A percentile compares a stretch with the other conserved stretches of the same genome.
phyloP scores from a whole-genome alignment of 2,113 vertebrate species.

The Phoenicopterus ruber region DNA sequence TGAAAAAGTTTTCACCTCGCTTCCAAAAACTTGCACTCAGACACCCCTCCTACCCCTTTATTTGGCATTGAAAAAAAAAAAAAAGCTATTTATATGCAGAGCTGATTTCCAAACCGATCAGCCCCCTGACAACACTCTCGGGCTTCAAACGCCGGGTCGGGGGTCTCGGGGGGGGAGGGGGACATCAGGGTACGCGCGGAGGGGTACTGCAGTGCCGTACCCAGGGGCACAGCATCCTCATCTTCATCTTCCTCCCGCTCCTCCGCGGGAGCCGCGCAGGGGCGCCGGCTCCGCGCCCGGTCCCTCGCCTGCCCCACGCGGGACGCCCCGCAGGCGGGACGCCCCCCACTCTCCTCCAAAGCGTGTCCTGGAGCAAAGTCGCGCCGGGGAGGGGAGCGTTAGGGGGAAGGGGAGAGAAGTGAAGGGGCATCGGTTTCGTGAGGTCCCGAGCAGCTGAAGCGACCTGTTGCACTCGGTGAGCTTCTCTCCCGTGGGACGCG shows the following conservation, averaged over 20 bases:
- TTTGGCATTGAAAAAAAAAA: neutral
- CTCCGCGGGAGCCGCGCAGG: neutral
- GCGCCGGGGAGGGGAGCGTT: no score
- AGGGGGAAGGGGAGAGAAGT: no score
- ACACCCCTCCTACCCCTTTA: neutral
- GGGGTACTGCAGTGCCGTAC: neutral
- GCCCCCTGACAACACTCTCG: neutral
- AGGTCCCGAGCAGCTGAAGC: neutral
- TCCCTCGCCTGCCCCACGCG: neutral
- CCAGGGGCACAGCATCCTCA: neutral
- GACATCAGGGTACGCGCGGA: neutral
- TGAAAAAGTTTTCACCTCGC: neutral
- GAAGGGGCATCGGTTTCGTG: neutral
- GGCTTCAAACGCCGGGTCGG: neutral
- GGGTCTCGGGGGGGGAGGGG: accelerated
- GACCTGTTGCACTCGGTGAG: neutral
- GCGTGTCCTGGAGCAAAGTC: neutral
- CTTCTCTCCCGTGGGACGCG: neutral
- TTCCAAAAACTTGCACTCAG: neutral
- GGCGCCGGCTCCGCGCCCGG: neutral
- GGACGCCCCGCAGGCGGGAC: neutral
- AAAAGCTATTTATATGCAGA: neutral
- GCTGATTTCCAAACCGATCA: neutral
- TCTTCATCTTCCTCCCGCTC: neutral
- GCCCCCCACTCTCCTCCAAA: neutral